phyloP scores from a whole-genome alignment of 2,888 invertebrate species.

The Ashinkailepas kermadecensis region DNA sequence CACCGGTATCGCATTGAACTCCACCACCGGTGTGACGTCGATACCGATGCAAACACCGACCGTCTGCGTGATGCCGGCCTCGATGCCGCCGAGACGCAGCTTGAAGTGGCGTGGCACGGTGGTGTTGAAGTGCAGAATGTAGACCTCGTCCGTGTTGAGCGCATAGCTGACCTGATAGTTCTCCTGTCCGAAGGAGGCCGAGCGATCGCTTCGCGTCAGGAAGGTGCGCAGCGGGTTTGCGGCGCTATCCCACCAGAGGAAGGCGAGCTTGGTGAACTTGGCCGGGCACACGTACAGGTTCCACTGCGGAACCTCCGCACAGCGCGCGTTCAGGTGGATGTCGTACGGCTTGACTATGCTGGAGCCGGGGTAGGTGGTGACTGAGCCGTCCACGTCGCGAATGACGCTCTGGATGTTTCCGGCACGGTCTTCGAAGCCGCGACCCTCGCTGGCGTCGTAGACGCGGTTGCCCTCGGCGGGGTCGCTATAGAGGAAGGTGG shows the following conservation, averaged over 20 bases:
- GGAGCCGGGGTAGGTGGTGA: not conserved
- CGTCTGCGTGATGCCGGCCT: not conserved
- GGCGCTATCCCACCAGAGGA: not conserved
- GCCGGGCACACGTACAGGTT: slow-evolving; percentile 15
- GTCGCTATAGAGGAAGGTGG: not conserved
- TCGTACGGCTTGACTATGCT: slow-evolving; percentile 12
- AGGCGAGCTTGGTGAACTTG: not conserved
- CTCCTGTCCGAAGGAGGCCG: not conserved
- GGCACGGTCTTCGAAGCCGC: not conserved
- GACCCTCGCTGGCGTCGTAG: slow-evolving; percentile 11
- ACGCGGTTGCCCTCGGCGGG: not conserved
- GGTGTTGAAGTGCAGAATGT: slow-evolving; percentile 20
- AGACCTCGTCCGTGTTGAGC: not conserved
- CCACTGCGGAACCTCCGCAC: slow-evolving; percentile 8
- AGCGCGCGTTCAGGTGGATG: slow-evolving; percentile 4
- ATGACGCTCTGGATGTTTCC: slow-evolving; percentile 20
- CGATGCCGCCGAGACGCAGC: not conserved
- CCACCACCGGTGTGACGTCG: not conserved
- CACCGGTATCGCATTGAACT: not conserved
- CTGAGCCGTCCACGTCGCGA: not conserved
- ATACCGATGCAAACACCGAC: not conserved
- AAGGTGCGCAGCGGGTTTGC: not conserved
- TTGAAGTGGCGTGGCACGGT: not conserved
- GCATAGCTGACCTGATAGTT: slow-evolving; percentile 9
- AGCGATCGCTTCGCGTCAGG: not conserved